Evolutionary conservation across 1,140 invertebrate species (phyloP).

Genomic region (Zaprionus ghesquierei): DNA sequence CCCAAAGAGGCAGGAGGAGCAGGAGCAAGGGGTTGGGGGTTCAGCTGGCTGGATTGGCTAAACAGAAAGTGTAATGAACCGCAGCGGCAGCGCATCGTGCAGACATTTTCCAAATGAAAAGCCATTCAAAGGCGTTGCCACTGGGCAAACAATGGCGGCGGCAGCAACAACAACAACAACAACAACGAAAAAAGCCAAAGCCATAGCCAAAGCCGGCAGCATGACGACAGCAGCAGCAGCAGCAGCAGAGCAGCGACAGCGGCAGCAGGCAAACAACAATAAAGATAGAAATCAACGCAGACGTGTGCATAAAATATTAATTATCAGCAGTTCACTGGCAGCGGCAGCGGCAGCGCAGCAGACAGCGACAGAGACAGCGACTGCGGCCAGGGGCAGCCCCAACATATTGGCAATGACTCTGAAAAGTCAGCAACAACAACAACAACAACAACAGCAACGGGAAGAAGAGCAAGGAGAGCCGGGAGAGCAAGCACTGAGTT

Average conservation of each 20-base stretch:
- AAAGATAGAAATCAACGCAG: slow-evolving; percentile 81
- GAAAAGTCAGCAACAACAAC: slow-evolving; percentile 53
- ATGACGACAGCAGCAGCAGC: neutral
- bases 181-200: slow-evolving; percentile 19
- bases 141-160: slow-evolving; percentile 63
- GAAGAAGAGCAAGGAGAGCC: slow-evolving; percentile 7
- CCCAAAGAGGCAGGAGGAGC: slow-evolving; percentile 16
- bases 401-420: slow-evolving; percentile 67
- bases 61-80: slow-evolving; percentile 77
- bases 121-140: slow-evolving; percentile 69
- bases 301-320: slow-evolving; percentile 82
- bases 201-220: slow-evolving; percentile 6
- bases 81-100: slow-evolving; percentile 66
- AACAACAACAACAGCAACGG: slow-evolving; percentile 4
- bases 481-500: slow-evolving; percentile 31
- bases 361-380: slow-evolving; percentile 21
- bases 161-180: slow-evolving; percentile 15
- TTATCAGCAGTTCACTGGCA: slow-evolving; percentile 75
- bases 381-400: slow-evolving; percentile 23
- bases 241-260: slow-evolving; percentile 15
- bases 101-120: slow-evolving; percentile 76
- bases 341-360: slow-evolving; percentile 1
- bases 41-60: slow-evolving; percentile 38
- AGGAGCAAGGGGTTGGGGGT: neutral
- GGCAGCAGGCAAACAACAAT: slow-evolving; percentile 72